Conservation (phyloP, 1,140 invertebrate species). For the Drosophila bipectinata region DNA sequence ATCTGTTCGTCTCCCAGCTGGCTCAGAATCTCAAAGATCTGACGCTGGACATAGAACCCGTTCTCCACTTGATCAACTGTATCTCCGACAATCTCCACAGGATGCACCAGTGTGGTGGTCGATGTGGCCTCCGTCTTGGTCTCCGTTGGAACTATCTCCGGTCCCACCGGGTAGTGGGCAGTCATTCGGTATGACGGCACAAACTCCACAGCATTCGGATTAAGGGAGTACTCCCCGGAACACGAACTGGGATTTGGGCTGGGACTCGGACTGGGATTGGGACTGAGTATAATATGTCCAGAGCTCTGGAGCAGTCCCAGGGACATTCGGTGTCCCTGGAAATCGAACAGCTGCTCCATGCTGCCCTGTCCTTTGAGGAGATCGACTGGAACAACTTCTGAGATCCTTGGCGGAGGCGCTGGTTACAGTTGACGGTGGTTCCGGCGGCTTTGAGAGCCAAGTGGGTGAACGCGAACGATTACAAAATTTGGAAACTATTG, state of each 20-base stretch:
- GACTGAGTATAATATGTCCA: neutral
- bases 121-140: slow-evolving; percentile 36
- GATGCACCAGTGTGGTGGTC: slow-evolving; percentile 34
- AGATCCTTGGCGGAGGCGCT: neutral
- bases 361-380: neutral
- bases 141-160: neutral
- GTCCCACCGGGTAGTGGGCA: neutral
- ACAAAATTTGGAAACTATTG: slow-evolving; percentile 50
- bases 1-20: slow-evolving; percentile 53
- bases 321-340: slow-evolving; percentile 9
- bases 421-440: neutral
- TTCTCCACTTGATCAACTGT: neutral
- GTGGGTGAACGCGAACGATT: neutral
- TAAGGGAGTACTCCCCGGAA: slow-evolving; percentile 34
- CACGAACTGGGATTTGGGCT: neutral
- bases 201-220: slow-evolving; percentile 62
- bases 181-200: slow-evolving; percentile 37
- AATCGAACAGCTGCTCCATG: slow-evolving; percentile 28
- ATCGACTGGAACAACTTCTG: neutral
- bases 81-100: slow-evolving; percentile 12
- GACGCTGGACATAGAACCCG: slow-evolving; percentile 22
- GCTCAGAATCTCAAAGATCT: slow-evolving; percentile 49
- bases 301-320: slow-evolving; percentile 14
- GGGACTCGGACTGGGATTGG: neutral
- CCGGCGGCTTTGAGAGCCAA: neutral